Evolutionary conservation across 2,113 vertebrate species (phyloP), one percentile per base, ranked within the genome.

Genomic region (Bujurquina vittata): DNA sequence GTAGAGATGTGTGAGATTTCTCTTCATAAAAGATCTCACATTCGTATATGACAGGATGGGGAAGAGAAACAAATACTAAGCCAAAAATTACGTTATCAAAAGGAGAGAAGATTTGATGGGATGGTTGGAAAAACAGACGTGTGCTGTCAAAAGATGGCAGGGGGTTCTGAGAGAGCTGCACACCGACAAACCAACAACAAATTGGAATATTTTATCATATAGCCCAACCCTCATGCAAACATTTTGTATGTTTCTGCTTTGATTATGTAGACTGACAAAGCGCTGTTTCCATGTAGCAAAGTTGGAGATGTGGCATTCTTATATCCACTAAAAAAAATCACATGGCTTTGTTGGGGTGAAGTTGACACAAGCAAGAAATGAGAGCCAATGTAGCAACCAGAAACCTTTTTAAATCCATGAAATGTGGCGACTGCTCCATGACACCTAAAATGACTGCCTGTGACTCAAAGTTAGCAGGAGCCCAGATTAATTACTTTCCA

Each of bases 31-130:
- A 59, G 49, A 77, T 43, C 55, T 65, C 74, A 40, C 31, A 54
- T 72, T 58, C 9, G 10, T 31, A 56, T 67, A 49, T 81, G 84
- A 82, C 59, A 75, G 49, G 54, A 60, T n/a, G 22, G 69, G 43
- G 3, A 61, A 79, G 40, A 23, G 49, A 58, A 83, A 80, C 63
- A 54, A 37, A 55, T 54, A 54, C 37, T 37, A 72, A 72, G 33
- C 3, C 57, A 29, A 23, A 35, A 43, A n/a, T 62, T 31, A 10
- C 62, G 33, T 35, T 35, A 75, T 40, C 63, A 56, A 35, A 15
- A 18, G 9, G 18, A 26, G 3, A 75, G 20, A 65, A n/a, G 10
- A 31, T 72, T 72, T 72, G 67, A 83, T 18, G 26, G 56, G 58
- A 69, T 57, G 54, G 29, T 20, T 52, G 65, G 65, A 29, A 31